Conservation (phyloP, 2,888 invertebrate species). For the Phengaris arion region DNA sequence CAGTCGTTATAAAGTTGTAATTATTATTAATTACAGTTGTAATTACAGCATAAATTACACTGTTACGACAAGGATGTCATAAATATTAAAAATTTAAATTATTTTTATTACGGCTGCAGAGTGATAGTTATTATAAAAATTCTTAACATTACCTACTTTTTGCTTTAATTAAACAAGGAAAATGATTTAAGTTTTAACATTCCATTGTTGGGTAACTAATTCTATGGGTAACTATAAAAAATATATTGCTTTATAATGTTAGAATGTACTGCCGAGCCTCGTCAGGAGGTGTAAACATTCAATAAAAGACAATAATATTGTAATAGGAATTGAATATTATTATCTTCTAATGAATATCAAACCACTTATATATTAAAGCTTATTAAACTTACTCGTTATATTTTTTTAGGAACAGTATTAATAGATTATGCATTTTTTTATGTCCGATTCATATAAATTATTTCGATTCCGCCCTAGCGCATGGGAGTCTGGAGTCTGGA, state of each 20-base stretch:
- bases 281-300: too few species aligned
- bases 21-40: conserved; percentile 11
- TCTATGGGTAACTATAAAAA: too few species aligned
- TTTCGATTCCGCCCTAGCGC: neutral
- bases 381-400: too few species aligned
- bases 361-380: too few species aligned
- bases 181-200: neutral
- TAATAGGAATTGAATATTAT: too few species aligned
- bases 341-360: too few species aligned
- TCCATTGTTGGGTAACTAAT: too few species aligned
- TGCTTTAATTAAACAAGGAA: neutral
- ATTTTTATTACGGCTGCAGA: neutral
- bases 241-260: too few species aligned
- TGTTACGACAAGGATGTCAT: conserved; percentile 3
- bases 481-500: neutral
- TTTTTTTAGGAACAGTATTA: too few species aligned
- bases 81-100: neutral
- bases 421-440: neutral
- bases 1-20: neutral
- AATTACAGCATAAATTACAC: conserved; percentile 5
- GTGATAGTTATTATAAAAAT: neutral
- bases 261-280: too few species aligned
- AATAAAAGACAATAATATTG: too few species aligned
- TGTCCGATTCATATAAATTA: neutral
- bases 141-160: neutral